Conservation (phyloP, 2,113 vertebrate species). For the Channa argus region DNA sequence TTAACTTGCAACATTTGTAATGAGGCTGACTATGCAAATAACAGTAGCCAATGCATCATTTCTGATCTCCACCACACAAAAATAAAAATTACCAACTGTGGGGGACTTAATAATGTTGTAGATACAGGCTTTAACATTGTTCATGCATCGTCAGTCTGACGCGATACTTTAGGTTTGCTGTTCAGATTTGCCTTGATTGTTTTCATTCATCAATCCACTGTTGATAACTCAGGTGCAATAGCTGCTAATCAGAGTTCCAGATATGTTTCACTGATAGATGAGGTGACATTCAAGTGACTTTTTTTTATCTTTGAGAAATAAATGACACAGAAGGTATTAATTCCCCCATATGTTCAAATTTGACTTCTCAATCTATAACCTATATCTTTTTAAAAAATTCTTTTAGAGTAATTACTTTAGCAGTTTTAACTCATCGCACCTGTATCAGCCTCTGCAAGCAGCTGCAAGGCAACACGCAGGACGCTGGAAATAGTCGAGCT, state of each 20-base stretch:
- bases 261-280: neutral
- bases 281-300: neutral
- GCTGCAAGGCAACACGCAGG: constrained; percentile 6
- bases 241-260: neutral
- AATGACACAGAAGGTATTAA: neutral
- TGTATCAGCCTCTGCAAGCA: constrained; percentile 2
- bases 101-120: neutral
- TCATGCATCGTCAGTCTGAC: neutral
- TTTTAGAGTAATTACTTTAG: neutral
- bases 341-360: neutral
- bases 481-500: neutral
- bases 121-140: neutral
- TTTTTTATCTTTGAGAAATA: neutral
- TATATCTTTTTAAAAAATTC: neutral
- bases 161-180: neutral
- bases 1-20: neutral
- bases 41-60: neutral
- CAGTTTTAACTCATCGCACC: neutral
- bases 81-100: neutral
- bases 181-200: neutral
- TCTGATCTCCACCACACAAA: neutral
- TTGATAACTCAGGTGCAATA: neutral
- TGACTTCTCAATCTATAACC: neutral
- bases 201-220: neutral
- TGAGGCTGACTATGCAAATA: neutral